Percentiles rank a stretch among this genome's conserved stretches.
These are phyloP conservation scores for Antitype chi DNA, from an alignment of 2,888 invertebrate genomes.

Conservation along the genomic window DNA sequence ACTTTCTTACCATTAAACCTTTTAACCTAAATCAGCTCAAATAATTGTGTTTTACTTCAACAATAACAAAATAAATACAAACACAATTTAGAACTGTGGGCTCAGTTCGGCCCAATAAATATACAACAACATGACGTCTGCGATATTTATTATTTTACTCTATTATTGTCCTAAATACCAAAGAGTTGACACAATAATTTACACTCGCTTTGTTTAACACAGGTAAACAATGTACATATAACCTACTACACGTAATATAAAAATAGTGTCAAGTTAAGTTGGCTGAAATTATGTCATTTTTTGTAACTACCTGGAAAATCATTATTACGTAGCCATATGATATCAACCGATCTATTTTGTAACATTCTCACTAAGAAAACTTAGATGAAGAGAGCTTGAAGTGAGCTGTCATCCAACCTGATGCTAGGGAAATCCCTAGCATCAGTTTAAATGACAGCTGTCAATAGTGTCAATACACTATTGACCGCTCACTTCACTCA, in stretches of 20 bases:
- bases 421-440: too few species aligned
- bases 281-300: neutral
- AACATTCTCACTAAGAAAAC: too few species aligned
- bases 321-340: neutral
- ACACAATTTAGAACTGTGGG: neutral
- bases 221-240: slow-evolving; percentile 10
- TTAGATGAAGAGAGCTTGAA: too few species aligned
- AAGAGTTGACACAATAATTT: slow-evolving; percentile 26
- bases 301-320: neutral
- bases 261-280: neutral
- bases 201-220: slow-evolving; percentile 10
- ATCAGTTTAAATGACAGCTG: too few species aligned
- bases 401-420: too few species aligned
- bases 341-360: too few species aligned
- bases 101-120: neutral
- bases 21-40: neutral
- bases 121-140: slow-evolving; percentile 14
- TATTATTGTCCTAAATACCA: slow-evolving; percentile 20
- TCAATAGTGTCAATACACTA: too few species aligned
- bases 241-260: neutral
- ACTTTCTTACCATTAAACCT: too few species aligned
- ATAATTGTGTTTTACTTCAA: neutral
- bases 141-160: slow-evolving; percentile 15
- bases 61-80: slow-evolving; percentile 6
- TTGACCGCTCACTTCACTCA: too few species aligned